Conservation (phyloP, 2,113 vertebrate genomes). For the Melospiza melodia region DNA sequence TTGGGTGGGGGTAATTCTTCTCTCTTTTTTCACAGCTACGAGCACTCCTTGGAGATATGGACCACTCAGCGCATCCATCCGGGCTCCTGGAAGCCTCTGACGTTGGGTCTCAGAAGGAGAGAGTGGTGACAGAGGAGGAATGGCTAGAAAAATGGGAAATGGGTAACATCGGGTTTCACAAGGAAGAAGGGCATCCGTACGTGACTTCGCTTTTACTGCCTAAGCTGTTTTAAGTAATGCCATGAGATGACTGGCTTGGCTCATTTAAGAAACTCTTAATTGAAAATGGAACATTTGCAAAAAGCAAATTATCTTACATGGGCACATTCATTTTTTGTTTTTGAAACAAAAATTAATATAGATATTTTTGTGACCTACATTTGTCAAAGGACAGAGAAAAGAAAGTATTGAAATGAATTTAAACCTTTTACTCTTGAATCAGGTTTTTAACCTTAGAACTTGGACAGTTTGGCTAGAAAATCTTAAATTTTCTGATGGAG, state of each 20-base stretch:
- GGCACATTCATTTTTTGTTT: no score
- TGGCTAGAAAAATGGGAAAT: conserved; percentile 83
- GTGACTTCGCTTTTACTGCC: not conserved
- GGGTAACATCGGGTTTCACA: conserved; percentile 79
- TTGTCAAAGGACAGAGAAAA: not conserved
- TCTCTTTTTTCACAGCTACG: not conserved
- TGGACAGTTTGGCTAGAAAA: not conserved
- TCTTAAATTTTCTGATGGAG: not conserved
- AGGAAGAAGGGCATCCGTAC: conserved; percentile 77
- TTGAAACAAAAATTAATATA: not conserved
- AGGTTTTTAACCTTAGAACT: not conserved
- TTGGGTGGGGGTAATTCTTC: not conserved
- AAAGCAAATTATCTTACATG: not conserved
- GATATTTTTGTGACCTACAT: not conserved
- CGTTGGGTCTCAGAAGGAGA: conserved; percentile 56
- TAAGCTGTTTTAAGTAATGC: not conserved
- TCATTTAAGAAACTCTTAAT: not conserved
- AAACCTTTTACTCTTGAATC: not conserved
- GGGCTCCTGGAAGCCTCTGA: not conserved
- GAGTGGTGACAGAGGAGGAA: conserved; percentile 72
- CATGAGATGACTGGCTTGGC: not conserved
- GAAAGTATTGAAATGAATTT: not conserved
- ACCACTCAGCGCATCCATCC: not conserved
- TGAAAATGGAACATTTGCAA: not conserved
- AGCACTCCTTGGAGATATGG: conserved; percentile 13